Percentiles rank a stretch among this genome's conserved stretches.
These are phyloP conservation scores for Odontomyia ornata DNA, from an alignment of 2,888 invertebrate species.

Conservation along the genomic window DNA sequence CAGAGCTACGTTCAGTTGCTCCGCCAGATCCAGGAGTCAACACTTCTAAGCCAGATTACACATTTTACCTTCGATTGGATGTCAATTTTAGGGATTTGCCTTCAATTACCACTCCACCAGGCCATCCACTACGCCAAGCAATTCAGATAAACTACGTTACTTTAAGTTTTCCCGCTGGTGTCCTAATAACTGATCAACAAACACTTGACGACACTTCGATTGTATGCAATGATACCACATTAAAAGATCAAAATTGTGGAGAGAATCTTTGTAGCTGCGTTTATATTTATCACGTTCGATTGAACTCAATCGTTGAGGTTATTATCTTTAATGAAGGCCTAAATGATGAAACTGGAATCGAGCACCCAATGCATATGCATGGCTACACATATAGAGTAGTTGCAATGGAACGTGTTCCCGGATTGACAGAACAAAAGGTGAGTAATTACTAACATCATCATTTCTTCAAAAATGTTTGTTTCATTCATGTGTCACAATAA, in stretches of 20 bases:
- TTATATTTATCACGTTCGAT: background rate
- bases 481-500: no score
- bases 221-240: constrained; percentile 8
- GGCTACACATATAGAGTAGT: constrained; percentile 21
- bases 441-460: no score
- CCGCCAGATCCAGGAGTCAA: background rate
- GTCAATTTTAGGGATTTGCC: background rate
- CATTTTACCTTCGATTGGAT: background rate
- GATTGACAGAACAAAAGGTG: constrained; percentile 1
- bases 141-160: background rate
- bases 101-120: background rate
- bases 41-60: background rate
- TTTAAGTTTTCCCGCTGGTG: background rate
- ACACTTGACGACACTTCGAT: background rate
- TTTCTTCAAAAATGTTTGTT: no score
- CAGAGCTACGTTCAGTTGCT: background rate
- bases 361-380: constrained; percentile 27
- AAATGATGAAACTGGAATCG: background rate
- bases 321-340: background rate
- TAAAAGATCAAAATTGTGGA: background rate
- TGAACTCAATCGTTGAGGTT: background rate
- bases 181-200: background rate
- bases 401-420: background rate
- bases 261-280: background rate
- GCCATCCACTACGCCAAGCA: background rate